Evolutionary conservation across 2,888 invertebrate genomes (phyloP).

Genomic region (Scaptodrosophila latifasciaeformis): DNA sequence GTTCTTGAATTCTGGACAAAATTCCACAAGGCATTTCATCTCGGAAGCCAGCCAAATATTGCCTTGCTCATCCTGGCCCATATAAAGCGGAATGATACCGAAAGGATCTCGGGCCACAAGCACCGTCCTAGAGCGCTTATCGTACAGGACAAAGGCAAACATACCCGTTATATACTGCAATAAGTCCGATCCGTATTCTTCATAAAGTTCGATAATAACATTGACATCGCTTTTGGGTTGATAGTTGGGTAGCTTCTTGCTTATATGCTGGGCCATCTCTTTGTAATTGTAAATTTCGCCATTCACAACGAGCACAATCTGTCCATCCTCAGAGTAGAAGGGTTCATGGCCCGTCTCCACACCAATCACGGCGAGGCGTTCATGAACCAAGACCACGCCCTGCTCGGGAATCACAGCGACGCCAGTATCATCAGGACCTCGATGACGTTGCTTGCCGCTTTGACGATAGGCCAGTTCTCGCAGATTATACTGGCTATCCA

Average conservation of each 20-base stretch:
- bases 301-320: slow-evolving; percentile 65
- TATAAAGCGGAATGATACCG: slow-evolving; percentile 70
- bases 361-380: slow-evolving; percentile 68
- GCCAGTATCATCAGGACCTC: slow-evolving; percentile 72
- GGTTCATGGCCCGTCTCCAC: slow-evolving; percentile 71
- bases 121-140: slow-evolving; percentile 48
- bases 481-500: slow-evolving; percentile 45
- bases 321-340: slow-evolving; percentile 59
- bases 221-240: slow-evolving; percentile 69
- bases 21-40: slow-evolving; percentile 66
- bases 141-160: slow-evolving; percentile 72
- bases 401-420: slow-evolving; percentile 52
- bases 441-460: slow-evolving; percentile 70
- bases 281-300: slow-evolving; percentile 72
- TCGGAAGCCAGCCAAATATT: slow-evolving; percentile 70
- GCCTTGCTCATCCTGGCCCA: slow-evolving; percentile 58
- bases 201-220: slow-evolving; percentile 70
- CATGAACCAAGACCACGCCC: slow-evolving; percentile 69
- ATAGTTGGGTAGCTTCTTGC: slow-evolving; percentile 56
- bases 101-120: slow-evolving; percentile 69
- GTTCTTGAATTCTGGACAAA: slow-evolving; percentile 52
- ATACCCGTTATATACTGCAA: slow-evolving; percentile 67
- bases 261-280: slow-evolving; percentile 56
- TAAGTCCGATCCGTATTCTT: slow-evolving; percentile 58
- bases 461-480: slow-evolving; percentile 70